These are phyloP conservation scores for Lepidocyrtinus sp. DNA, from an alignment of 2,888 invertebrate species.

Conservation along the genomic window DNA sequence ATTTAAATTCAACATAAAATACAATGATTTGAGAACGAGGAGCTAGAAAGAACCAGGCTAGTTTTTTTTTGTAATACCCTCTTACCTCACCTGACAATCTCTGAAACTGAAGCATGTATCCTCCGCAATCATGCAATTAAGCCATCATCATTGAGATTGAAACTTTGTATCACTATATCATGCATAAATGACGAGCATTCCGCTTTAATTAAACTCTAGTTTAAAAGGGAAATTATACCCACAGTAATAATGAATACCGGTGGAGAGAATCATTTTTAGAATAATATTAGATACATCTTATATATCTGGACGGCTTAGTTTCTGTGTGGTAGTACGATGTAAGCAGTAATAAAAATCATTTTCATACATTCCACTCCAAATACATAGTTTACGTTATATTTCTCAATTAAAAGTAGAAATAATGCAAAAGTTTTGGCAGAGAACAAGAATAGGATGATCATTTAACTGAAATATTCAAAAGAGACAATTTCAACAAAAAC, in stretches of 20 bases:
- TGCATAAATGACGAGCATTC: constrained; percentile 24
- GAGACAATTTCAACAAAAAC: constrained; percentile 52
- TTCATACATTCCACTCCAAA: constrained; percentile 51
- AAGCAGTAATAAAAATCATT: constrained; percentile 39
- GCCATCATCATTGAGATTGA: constrained; percentile 41
- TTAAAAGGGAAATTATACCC: constrained; percentile 43
- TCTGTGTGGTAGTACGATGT: background rate
- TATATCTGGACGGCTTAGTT: too few relatives aligned
- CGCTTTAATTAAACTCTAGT: constrained; percentile 52
- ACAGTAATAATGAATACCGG: background rate
- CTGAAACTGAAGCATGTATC: background rate
- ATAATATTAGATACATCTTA: too few relatives aligned
- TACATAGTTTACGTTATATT: constrained; percentile 40
- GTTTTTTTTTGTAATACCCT: background rate
- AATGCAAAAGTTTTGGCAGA: constrained; percentile 37
- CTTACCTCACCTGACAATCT: background rate
- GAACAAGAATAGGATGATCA: constrained; percentile 39
- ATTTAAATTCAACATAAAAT: constrained; percentile 14
- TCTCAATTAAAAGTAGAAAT: constrained; percentile 49
- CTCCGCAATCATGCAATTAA: constrained; percentile 54
- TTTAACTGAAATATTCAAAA: constrained; percentile 60
- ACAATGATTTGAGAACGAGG: constrained; percentile 13
- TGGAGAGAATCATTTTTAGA: too few relatives aligned
- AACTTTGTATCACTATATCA: constrained; percentile 30
- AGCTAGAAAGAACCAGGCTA: background rate